Base-by-base conservation (phyloP, 2,797 vertebrate genomes). In the Gobio occitaniae region DNA sequence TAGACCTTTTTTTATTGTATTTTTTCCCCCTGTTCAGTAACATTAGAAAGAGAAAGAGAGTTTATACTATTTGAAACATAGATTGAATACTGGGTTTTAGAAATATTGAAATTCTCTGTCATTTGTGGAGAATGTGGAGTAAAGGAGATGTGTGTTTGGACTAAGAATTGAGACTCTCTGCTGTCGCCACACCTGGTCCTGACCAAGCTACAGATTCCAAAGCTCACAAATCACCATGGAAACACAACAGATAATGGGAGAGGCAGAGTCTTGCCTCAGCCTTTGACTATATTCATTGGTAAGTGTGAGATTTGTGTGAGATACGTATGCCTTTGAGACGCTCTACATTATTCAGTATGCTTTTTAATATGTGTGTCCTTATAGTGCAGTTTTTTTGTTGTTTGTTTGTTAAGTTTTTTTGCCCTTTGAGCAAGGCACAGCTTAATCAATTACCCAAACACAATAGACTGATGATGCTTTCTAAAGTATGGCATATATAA, bases 151-250 rank as follows among this genome's bases (percentile, higher is more conserved):
- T 77, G 25, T 59, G 36, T 59, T 54, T 59, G 3, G 21, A 70
- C 19, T 70, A 6, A 44, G 41, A 21, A 61, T 50, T 63, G 52
- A 78, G 38, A 59, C 41, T 3, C 74, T 38, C 44, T 66, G 65
- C 78, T 80, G 82, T 81, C 76, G 47, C 36, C 56, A 80, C 36
- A 21, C 63, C 79, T 77, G 79, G 52, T 69, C 52, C 25, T 68
- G 47, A 32, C 44, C 32, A 21, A 72, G 65, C 17, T 69, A 69
- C 16, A 76, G 65, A 87, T 89, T 74, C 82, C 84, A 82, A 69
- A 84, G 82, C 84, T 84, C 87, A 50, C 48, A 66, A 65, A 82
- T 89, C 84, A 86, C 88, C 88, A 89, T 87, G 88, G 88, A 84
- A 89, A 89, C 88, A 78, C 69, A 44, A 65, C 79, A 54, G 54